Percentiles rank a stretch among this genome's conserved stretches.
These are phyloP conservation scores for Lutraria rhynchaena DNA, from an alignment of 1,140 invertebrate species.

Conservation along the genomic window DNA sequence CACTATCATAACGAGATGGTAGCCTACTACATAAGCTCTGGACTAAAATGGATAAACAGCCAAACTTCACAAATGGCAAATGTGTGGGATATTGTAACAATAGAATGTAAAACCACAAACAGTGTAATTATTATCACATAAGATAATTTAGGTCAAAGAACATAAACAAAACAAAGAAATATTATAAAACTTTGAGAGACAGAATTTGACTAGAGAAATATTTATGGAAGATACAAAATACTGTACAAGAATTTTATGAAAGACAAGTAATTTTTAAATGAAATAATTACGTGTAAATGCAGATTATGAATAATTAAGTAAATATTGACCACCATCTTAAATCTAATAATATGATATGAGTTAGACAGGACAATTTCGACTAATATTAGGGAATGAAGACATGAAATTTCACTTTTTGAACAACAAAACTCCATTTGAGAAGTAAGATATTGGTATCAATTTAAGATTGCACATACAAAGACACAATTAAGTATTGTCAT, in stretches of 20 bases:
- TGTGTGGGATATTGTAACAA: too few species aligned
- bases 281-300: too few species aligned
- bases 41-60: too few species aligned
- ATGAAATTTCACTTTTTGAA: slow-evolving; percentile 26
- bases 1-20: too few species aligned
- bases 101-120: too few species aligned
- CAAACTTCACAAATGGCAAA: too few species aligned
- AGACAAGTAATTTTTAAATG: slow-evolving; percentile 3
- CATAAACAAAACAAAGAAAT: background rate
- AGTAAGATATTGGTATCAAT: slow-evolving; percentile 6
- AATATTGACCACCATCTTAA: background rate
- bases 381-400: slow-evolving; percentile 7
- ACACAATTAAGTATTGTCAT: too few species aligned
- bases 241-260: slow-evolving; percentile 19
- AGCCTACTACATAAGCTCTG: too few species aligned
- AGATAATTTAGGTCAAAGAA: slow-evolving; percentile 4
- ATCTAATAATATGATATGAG: slow-evolving; percentile 23
- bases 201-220: slow-evolving; percentile 29
- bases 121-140: too few species aligned
- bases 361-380: background rate
- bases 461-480: too few species aligned
- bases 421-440: slow-evolving; percentile 1
- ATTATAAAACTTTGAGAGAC: background rate
- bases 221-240: slow-evolving; percentile 10
- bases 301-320: background rate